Evolutionary conservation across 2,797 vertebrate species (phyloP).

Genomic region (Epinephelus coioides): DNA sequence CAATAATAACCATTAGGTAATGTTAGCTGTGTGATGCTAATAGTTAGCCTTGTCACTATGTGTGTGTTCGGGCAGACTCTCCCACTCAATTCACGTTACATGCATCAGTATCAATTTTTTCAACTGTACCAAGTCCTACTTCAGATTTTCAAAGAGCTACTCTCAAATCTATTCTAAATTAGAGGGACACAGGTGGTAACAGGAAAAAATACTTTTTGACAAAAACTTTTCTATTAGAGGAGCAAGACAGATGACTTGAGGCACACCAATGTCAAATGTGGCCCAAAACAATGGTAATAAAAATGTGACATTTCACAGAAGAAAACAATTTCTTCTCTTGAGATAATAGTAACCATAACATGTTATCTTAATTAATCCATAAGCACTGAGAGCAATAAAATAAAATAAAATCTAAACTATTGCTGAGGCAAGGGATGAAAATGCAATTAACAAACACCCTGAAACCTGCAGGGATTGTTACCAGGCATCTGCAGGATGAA

Average conservation of each 20-base stretch:
- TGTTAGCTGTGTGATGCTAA: no score
- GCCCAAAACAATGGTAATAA: slow-evolving; percentile 10
- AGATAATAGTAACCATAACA: not conserved
- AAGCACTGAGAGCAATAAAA: slow-evolving; percentile 16
- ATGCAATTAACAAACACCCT: slow-evolving; percentile 17
- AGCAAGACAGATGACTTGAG: slow-evolving; percentile 7
- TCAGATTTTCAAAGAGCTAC: slow-evolving; percentile 3
- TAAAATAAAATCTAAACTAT: slow-evolving; percentile 2
- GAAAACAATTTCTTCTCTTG: not conserved
- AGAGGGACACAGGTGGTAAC: not conserved
- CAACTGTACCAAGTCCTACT: no score
- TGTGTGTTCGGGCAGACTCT: no score
- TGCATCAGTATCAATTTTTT: no score
- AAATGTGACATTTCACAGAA: not conserved
- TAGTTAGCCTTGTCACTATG: no score
- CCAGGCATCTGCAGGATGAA: slow-evolving; percentile 10
- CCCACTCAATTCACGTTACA: no score
- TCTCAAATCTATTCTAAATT: slow-evolving; percentile 19
- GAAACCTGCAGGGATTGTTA: slow-evolving; percentile 18
- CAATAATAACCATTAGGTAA: no score
- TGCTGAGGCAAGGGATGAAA: not conserved
- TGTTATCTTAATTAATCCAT: slow-evolving; percentile 24
- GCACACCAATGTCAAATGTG: slow-evolving; percentile 2
- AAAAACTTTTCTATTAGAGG: no score
- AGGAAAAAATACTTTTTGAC: not conserved